Percentiles rank a stretch among this genome's conserved stretches.
Conservation (phyloP, 2,113 vertebrate genomes). For the Anas platyrhynchos region DNA sequence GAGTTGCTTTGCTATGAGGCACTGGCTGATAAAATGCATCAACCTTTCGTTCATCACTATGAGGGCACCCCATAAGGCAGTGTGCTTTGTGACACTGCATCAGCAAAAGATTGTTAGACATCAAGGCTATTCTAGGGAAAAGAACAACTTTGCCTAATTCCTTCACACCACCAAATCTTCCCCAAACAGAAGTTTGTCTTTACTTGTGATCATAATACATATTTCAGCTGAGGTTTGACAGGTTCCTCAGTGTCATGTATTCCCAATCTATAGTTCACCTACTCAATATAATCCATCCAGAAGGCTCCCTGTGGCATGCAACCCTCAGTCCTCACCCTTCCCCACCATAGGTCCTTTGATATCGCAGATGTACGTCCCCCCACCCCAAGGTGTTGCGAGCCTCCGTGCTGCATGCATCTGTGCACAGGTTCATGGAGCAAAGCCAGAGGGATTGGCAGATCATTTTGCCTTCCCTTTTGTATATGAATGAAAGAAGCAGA, state of each 20-base stretch:
- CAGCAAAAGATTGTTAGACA: not conserved
- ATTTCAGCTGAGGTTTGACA: not conserved
- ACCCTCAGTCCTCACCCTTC: not conserved
- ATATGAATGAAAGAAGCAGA: not conserved
- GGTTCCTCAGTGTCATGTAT: not conserved
- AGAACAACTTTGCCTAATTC: not conserved
- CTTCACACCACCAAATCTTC: not conserved
- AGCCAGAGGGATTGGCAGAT: not conserved
- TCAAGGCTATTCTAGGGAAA: not conserved
- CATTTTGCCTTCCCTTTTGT: not conserved
- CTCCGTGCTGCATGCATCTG: rapidly evolving
- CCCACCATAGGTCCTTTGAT: not conserved
- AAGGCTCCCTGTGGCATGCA: not conserved
- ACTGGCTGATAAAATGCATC: not conserved
- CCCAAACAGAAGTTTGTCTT: not conserved
- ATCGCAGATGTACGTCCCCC: rapidly evolving
- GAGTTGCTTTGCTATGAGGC: not conserved
- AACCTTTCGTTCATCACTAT: not conserved
- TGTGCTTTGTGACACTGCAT: not conserved
- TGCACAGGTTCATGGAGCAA: not conserved
- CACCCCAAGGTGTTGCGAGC: not conserved
- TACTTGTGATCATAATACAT: not conserved
- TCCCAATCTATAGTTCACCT: not conserved
- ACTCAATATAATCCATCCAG: not conserved
- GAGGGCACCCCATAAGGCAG: not conserved